Base-by-base conservation (phyloP, 1,140 invertebrate genomes). In the Atta texana region DNA sequence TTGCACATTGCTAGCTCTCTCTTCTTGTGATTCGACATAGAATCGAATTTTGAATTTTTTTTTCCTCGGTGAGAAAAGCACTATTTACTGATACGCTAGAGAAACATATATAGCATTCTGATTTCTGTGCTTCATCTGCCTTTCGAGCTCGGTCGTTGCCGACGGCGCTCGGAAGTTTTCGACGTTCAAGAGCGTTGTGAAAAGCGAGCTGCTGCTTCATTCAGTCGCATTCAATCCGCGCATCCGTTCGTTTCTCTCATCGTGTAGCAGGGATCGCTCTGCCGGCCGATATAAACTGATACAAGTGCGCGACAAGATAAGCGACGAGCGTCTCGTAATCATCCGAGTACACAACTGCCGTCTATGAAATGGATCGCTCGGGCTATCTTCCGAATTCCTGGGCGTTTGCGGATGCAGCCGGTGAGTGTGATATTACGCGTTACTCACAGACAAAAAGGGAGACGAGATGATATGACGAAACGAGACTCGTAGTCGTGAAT, bases 191-290 rank as follows among this genome's bases (percentile, higher is more conserved):
- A 72, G 34, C 66, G 74, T 85, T 80, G 28, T 3, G 80, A 57
- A n/a, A 21, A 49, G 21, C 39, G 66, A 44, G 31, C 81, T 78
- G 87, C 61, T 53, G 63, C 82, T 91, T 74, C 77, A 87, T 90
- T 91, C 90, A 91, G 90, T 91, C 39, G 76, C 87, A 39, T 71
- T 80, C 78, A 68, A 76, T 75, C 90, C 90, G 89, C 77, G 87
- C 87, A 87, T 87, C 78, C n/a, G 78, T 88, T 91, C 78, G 63
- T 31, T 59, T 91, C 89, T 24, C 82, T 21, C 64, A 34, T 88
- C 84, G 78, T 87, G 89, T 85, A 72, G 80, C 81, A 71, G 76
- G 80, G 55, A 76, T 12, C 44, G 14, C 16, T 68, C 49, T 49
- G 5, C 64, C 78, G 39, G 87, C 59, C 71, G 44, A 90, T 89